Evolutionary conservation across 2,113 vertebrate species (phyloP), one percentile per base, ranked within the genome.

Genomic region (Riparia riparia): DNA sequence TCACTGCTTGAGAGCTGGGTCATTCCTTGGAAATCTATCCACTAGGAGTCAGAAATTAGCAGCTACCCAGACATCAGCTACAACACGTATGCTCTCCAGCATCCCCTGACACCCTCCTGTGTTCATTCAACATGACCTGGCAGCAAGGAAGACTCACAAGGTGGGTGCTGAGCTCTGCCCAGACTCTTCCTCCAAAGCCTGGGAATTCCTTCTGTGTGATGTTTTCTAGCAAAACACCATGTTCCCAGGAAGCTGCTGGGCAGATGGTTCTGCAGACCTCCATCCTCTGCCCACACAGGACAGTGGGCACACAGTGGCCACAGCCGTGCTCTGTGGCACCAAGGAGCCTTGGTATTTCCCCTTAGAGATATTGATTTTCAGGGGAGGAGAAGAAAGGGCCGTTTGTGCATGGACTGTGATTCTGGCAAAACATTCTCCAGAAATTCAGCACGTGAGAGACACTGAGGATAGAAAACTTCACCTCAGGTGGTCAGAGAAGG

Each of bases 131-230:
- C 39, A 49, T 44, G 14, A 61, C 28, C 25, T 56, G 57, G 31
- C 31, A 65, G 57, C 37, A 44, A 31, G 53, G 28, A 44, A 34
- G 8, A 14, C 17, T 60, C 50, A 22, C 57, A 45, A 65, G 45
- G n/a, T 5, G 10, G 13, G 15, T 9, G 8, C 53, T 49, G 49
- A 25, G 21, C 44, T 37, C 3, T 14, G 24, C 65, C 73, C 8
- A 3, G n/a, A 25, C 10, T 71, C 25, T 80, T 60, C 24, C 53
- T 91, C 74, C 7, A 4, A 51, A 63, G 44, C 5, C 34, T 63
- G 41, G 77, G 44, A 76, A 32, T 1, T 2, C 4, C 78, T 63
- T 41, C 2, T 0, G 1, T 3, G 9, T 3, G 17, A 42, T 5
- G 39, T 32, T 50, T 91, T 53, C 66, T 22, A 37, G 49, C 18